Percentiles rank a stretch among this genome's conserved stretches.
phyloP scores from a whole-genome alignment of 2,113 vertebrate species.

The Scartelaos histophorus region DNA sequence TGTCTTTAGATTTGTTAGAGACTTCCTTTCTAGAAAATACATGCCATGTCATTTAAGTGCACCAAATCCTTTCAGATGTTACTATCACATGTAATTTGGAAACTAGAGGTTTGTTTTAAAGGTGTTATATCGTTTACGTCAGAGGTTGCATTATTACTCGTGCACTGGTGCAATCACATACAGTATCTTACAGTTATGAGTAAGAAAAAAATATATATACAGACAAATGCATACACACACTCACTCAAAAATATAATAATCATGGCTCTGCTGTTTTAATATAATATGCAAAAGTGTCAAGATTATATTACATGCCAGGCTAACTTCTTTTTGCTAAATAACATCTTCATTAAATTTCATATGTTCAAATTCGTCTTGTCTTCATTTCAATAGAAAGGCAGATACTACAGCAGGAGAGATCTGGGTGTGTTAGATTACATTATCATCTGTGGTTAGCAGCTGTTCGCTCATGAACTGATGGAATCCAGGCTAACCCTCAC shows the following conservation, averaged over 20 bases:
- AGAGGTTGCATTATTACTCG: background rate
- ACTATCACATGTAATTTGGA: background rate
- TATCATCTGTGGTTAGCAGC: slow-evolving; percentile 24
- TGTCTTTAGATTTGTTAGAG: background rate
- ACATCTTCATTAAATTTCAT: background rate
- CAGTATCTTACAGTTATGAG: background rate
- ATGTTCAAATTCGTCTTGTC: background rate
- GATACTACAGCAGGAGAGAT: slow-evolving; percentile 8
- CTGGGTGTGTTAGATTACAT: slow-evolving; percentile 30
- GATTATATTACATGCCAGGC: too few species aligned
- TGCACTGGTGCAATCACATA: background rate
- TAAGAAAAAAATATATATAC: too few species aligned
- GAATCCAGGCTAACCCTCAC: slow-evolving; percentile 36
- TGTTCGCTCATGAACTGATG: slow-evolving; percentile 9
- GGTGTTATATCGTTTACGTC: background rate
- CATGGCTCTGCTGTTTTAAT: too few species aligned
- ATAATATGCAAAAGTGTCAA: too few species aligned
- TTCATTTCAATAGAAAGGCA: background rate
- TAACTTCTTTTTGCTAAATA: background rate
- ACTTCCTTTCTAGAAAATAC: background rate
- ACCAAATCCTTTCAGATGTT: background rate
- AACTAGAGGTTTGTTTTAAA: background rate
- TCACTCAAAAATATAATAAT: too few species aligned
- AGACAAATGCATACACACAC: too few species aligned
- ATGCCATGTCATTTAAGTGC: background rate